Percentiles rank a stretch among this genome's conserved stretches.
Conservation (phyloP, 2,888 invertebrate species). For the Sphinx pinastri region DNA sequence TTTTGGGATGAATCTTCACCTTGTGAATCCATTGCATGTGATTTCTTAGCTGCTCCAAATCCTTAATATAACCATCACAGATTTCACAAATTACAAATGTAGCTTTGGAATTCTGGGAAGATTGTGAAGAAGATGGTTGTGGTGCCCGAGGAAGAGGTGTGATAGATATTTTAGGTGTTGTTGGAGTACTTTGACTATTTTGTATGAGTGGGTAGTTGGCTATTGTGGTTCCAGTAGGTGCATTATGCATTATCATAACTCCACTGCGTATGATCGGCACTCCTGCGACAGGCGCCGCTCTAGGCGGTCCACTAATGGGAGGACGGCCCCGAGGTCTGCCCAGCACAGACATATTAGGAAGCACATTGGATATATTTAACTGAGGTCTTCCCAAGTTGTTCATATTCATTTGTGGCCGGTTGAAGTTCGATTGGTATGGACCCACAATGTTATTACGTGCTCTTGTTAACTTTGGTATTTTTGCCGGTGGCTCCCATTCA, state of each 20-base stretch:
- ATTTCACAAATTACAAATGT: slow-evolving; percentile 98
- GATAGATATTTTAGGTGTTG: slow-evolving; percentile 96
- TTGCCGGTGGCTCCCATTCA: slow-evolving; percentile 97
- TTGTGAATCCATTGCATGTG: slow-evolving; percentile 99
- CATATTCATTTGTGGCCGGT: slow-evolving; percentile 77
- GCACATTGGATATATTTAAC: slow-evolving; percentile 57
- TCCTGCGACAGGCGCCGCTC: slow-evolving; percentile 69
- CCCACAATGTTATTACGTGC: slow-evolving; percentile 73
- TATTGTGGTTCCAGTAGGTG: slow-evolving; percentile 73
- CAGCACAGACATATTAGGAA: slow-evolving; percentile 62
- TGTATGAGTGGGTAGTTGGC: slow-evolving; percentile 73
- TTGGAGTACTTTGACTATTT: slow-evolving; percentile 71
- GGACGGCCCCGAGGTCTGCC: slow-evolving; percentile 79
- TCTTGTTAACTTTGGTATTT: slow-evolving; percentile 89
- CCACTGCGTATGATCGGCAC: slow-evolving; percentile 81
- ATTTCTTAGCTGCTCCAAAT: slow-evolving; percentile 96
- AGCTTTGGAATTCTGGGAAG: slow-evolving; percentile 85
- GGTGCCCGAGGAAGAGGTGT: slow-evolving; percentile 92
- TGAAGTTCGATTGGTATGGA: slow-evolving; percentile 77
- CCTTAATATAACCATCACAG: slow-evolving; percentile 98
- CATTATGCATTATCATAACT: slow-evolving; percentile 88
- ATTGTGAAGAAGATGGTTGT: slow-evolving; percentile 73
- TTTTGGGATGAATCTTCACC: slow-evolving; percentile 97
- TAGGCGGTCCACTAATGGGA: slow-evolving; percentile 61
- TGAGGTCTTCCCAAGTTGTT: slow-evolving; percentile 71